These are phyloP conservation scores for Chelonia mydas DNA, from an alignment of 2,797 vertebrate species.

Conservation along the genomic window DNA sequence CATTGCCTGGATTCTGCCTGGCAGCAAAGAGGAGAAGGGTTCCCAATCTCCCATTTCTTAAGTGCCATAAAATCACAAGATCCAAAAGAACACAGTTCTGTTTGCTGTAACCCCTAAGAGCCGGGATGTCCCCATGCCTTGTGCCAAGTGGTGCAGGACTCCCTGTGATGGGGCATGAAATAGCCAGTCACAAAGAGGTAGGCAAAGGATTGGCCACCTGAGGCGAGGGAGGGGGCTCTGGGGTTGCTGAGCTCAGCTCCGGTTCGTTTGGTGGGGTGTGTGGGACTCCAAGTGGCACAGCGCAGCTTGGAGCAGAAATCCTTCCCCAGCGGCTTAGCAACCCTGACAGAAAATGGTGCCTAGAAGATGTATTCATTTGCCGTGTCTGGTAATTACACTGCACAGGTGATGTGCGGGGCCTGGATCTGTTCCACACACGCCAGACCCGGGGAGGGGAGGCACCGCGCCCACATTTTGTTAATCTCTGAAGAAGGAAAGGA, in stretches of 20 bases:
- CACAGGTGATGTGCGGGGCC: constrained; percentile 67
- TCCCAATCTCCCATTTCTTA: background rate
- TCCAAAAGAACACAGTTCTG: background rate
- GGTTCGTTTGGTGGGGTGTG: rapidly evolving
- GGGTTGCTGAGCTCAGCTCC: rapidly evolving
- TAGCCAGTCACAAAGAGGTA: background rate
- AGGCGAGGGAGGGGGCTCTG: background rate
- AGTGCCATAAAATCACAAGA: rapidly evolving
- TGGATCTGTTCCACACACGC: constrained; percentile 55
- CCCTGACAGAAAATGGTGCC: constrained; percentile 27
- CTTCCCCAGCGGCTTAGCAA: background rate
- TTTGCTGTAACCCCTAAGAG: rapidly evolving
- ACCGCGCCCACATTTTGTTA: background rate
- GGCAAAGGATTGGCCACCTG: rapidly evolving
- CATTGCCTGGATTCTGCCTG: background rate
- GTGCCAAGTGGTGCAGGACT: rapidly evolving
- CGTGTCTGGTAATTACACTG: constrained; percentile 69
- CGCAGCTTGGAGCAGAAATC: rapidly evolving
- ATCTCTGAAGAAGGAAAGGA: background rate
- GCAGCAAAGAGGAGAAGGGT: rapidly evolving
- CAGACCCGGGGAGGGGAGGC: background rate
- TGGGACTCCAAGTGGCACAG: background rate
- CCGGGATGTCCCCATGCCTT: rapidly evolving
- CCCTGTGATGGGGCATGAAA: background rate
- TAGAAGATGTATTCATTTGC: constrained; percentile 61